Conservation (phyloP, 2,797 vertebrate genomes). For the Pipistrellus nathusii region DNA sequence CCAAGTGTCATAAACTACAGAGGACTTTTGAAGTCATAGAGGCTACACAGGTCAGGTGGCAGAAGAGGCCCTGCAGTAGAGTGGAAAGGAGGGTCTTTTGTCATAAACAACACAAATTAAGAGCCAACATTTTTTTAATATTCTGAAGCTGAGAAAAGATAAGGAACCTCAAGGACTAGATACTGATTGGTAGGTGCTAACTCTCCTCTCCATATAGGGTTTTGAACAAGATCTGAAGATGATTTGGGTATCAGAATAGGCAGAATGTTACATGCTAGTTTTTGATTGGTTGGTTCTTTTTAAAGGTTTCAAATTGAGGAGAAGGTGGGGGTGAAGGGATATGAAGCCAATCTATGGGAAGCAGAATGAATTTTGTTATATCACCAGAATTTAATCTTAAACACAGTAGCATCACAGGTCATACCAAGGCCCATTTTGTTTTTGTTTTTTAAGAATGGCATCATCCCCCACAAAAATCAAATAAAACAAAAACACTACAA, state of each 20-base stretch:
- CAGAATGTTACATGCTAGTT: background rate
- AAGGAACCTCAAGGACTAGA: background rate
- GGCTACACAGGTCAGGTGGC: background rate
- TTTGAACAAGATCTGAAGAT: conserved; percentile 23
- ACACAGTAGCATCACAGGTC: background rate
- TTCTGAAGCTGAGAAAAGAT: conserved; percentile 46
- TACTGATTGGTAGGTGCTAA: background rate
- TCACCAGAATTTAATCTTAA: conserved; percentile 50
- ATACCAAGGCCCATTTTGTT: background rate
- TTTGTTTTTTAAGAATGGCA: conserved; percentile 11
- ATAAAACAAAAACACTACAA: conserved; percentile 33
- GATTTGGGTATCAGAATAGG: background rate
- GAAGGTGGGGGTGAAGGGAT: background rate
- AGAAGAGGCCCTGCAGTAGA: background rate
- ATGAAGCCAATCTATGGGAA: conserved; percentile 32
- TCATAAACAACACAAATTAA: background rate
- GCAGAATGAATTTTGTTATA: background rate
- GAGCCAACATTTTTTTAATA: background rate
- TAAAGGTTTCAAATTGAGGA: background rate
- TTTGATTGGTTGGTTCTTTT: conserved; percentile 24
- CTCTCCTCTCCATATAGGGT: too few relatives aligned
- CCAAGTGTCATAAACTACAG: background rate
- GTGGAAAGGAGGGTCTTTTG: background rate
- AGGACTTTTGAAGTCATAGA: background rate
- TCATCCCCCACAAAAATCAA: background rate